Percentiles rank a stretch among this genome's conserved stretches.
phyloP scores from a whole-genome alignment of 2,113 vertebrate genomes.

The Vanacampus margaritifer region DNA sequence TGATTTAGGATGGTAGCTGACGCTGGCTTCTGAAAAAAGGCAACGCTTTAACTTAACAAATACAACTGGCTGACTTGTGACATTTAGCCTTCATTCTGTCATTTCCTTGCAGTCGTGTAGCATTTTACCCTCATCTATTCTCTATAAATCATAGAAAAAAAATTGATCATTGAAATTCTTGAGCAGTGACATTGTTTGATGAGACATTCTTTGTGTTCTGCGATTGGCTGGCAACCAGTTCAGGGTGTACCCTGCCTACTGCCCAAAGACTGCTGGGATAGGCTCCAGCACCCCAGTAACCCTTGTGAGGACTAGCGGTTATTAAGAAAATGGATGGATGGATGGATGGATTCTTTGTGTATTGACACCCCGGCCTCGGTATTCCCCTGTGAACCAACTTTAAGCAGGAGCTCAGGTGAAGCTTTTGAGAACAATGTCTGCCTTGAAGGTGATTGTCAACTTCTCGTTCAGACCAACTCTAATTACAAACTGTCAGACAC shows the following conservation, averaged over 20 bases:
- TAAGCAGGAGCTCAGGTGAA: slow-evolving; percentile 29
- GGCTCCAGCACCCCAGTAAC: no score
- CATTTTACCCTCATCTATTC: background rate
- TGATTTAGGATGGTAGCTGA: slow-evolving; percentile 12
- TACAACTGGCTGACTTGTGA: background rate
- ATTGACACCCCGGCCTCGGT: slow-evolving; percentile 21
- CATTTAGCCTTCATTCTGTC: background rate
- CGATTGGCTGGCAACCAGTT: no score
- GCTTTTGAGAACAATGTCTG: slow-evolving; percentile 34
- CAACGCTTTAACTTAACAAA: background rate
- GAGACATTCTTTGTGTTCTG: no score
- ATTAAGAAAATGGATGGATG: no score
- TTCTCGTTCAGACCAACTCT: slow-evolving; percentile 12
- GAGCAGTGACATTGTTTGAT: background rate
- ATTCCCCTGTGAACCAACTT: slow-evolving; percentile 39
- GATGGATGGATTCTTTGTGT: no score
- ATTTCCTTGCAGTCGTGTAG: background rate
- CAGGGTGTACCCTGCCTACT: no score
- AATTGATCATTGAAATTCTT: no score
- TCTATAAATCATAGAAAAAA: no score
- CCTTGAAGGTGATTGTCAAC: slow-evolving; percentile 38
- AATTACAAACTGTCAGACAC: slow-evolving; percentile 30
- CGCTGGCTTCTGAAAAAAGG: background rate
- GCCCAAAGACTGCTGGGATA: no score
- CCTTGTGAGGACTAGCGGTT: no score